phyloP scores from a whole-genome alignment of 2,113 vertebrate genomes.

The Tupaia tana region DNA sequence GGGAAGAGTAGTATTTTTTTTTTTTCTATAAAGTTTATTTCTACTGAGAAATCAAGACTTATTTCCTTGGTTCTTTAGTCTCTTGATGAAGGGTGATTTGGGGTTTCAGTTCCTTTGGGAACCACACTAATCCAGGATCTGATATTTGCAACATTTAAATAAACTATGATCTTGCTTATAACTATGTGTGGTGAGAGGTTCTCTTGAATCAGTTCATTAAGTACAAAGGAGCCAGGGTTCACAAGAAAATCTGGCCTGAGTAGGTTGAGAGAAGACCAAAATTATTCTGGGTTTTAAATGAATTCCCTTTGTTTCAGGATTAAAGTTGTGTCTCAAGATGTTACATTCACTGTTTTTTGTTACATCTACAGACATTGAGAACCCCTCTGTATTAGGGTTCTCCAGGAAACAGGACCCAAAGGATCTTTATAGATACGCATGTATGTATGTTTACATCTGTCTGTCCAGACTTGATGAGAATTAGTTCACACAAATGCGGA shows the following conservation, averaged over 20 bases:
- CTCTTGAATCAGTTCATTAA: background rate
- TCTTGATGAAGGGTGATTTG: background rate
- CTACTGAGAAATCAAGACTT: slow-evolving; percentile 13
- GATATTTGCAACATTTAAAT: background rate
- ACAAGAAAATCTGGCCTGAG: background rate
- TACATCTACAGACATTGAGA: background rate
- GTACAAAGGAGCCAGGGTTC: background rate
- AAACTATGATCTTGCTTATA: background rate
- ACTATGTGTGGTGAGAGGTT: background rate
- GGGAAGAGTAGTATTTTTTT: background rate
- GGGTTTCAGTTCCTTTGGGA: background rate
- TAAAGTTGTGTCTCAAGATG: background rate
- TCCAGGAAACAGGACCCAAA: background rate
- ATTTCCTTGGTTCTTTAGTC: background rate
- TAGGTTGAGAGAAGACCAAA: background rate
- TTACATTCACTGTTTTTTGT: background rate
- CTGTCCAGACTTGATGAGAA: background rate
- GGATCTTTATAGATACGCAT: background rate
- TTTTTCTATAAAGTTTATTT: background rate
- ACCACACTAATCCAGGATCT: background rate
- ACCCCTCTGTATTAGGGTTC: background rate
- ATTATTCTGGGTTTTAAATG: slow-evolving; percentile 21
- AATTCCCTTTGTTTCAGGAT: background rate
- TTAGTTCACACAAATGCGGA: background rate
- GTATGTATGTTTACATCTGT: background rate